These are phyloP conservation scores for Cordilura impudica DNA, from an alignment of 2,888 invertebrate genomes.

Conservation along the genomic window DNA sequence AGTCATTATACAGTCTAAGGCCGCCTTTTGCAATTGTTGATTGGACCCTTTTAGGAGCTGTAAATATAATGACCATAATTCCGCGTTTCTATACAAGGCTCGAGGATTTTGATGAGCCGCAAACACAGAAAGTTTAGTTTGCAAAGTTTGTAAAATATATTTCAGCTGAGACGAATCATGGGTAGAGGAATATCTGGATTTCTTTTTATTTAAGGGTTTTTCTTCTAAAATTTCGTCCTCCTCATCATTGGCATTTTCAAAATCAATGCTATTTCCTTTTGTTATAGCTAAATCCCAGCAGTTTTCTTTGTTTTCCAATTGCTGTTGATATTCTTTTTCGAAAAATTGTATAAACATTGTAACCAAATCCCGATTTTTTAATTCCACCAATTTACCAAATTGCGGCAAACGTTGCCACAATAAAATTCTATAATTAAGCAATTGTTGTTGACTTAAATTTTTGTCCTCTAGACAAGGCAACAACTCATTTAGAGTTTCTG, in stretches of 20 bases:
- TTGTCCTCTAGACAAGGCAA: conserved; percentile 46
- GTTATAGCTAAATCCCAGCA: conserved; percentile 80
- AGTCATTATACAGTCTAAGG: conserved; percentile 90
- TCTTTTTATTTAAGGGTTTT: conserved; percentile 72
- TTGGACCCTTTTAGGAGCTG: conserved; percentile 90
- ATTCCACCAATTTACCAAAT: conserved; percentile 87
- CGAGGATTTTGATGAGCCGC: conserved; percentile 89
- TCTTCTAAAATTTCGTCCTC: conserved; percentile 66
- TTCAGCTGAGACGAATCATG: conserved; percentile 60
- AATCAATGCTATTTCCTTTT: conserved; percentile 44
- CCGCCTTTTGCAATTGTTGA: conserved; percentile 88
- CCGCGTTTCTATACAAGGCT: conserved; percentile 86
- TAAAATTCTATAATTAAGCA: conserved; percentile 85
- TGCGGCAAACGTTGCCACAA: conserved; percentile 88
- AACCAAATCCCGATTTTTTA: conserved; percentile 88
- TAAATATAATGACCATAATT: conserved; percentile 86
- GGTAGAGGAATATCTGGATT: conserved; percentile 5
- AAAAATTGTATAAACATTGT: conserved; percentile 88
- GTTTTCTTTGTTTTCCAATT: conserved; percentile 80
- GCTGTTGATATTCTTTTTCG: conserved; percentile 81
- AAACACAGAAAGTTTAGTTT: conserved; percentile 86
- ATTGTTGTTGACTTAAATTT: conserved; percentile 67
- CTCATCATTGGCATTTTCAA: conserved; percentile 72
- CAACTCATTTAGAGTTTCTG: conserved; percentile 63
- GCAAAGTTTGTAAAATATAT: conserved; percentile 77